A percentile compares a stretch with the other conserved stretches of the same genome.
These are phyloP conservation scores for Metridium senile DNA, from an alignment of 92 coral and sea anemone genomes.

Conservation along the genomic window DNA sequence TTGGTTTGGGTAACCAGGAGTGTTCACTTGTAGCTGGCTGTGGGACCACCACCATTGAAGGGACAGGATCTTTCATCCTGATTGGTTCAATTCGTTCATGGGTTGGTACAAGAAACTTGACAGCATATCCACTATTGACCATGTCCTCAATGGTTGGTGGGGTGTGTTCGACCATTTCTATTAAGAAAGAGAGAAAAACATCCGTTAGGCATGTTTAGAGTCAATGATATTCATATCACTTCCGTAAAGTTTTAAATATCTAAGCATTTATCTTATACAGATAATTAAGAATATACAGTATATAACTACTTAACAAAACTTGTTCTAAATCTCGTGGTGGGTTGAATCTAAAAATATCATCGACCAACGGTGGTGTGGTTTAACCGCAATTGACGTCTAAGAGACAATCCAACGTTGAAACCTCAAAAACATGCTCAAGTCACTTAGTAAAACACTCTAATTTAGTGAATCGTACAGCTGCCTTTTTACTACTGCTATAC, in stretches of 20 bases:
- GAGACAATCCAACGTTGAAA: conserved; percentile 7
- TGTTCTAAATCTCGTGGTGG: background rate
- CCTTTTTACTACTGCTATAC: background rate
- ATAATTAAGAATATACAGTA: no score
- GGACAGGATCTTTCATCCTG: conserved; percentile 43
- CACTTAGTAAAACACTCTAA: background rate
- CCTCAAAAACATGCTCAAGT: conserved; percentile 22
- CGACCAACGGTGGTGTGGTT: conserved; percentile 7
- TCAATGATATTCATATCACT: background rate
- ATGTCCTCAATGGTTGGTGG: conserved; percentile 61
- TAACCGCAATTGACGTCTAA: conserved; percentile 9
- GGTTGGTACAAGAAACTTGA: conserved; percentile 41
- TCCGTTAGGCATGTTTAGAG: background rate
- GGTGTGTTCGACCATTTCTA: conserved; percentile 60
- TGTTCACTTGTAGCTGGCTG: conserved; percentile 35
- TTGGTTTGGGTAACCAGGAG: conserved; percentile 32
- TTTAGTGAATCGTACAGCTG: background rate
- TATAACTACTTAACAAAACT: no score
- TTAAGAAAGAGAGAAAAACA: background rate
- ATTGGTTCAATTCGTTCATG: conserved; percentile 41
- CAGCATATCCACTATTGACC: conserved; percentile 44
- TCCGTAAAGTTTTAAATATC: background rate
- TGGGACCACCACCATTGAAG: conserved; percentile 40
- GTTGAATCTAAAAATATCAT: background rate
- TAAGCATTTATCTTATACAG: no score